Evolutionary conservation across 1,140 invertebrate genomes (phyloP).

Genomic region (Centruroides sculpturatus): DNA sequence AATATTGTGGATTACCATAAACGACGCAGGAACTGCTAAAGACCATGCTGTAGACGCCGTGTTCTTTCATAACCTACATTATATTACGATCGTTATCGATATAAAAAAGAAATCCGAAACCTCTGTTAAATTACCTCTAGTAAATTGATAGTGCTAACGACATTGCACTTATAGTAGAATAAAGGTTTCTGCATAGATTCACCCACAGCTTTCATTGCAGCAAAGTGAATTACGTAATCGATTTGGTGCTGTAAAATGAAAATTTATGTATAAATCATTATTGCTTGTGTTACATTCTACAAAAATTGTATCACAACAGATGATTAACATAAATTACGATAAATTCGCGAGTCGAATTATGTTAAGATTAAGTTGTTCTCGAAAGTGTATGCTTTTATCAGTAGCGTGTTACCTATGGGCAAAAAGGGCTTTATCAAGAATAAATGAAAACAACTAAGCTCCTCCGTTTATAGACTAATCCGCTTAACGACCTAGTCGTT

Average conservation of each 20-base stretch:
- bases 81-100: too few relatives aligned
- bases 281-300: neutral
- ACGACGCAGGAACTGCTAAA: slow-evolving; percentile 50
- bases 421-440: too few relatives aligned
- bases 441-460: too few relatives aligned
- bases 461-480: too few relatives aligned
- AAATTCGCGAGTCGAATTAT: neutral
- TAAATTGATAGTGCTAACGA: slow-evolving; percentile 73
- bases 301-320: neutral
- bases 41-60: slow-evolving; percentile 50
- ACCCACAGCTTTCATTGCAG: slow-evolving; percentile 85
- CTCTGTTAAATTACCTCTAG: slow-evolving; percentile 46
- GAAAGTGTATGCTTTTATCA: neutral
- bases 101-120: neutral
- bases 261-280: neutral
- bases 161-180: slow-evolving; percentile 82
- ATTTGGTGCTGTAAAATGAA: slow-evolving; percentile 53
- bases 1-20: slow-evolving; percentile 40
- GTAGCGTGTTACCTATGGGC: neutral
- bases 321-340: neutral
- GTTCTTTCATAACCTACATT: slow-evolving; percentile 57
- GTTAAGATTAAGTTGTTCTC: too few relatives aligned
- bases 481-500: too few relatives aligned
- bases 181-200: slow-evolving; percentile 81
- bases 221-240: slow-evolving; percentile 84